Conservation (phyloP, 2,888 invertebrate genomes). For the Drosophila anceps region DNA sequence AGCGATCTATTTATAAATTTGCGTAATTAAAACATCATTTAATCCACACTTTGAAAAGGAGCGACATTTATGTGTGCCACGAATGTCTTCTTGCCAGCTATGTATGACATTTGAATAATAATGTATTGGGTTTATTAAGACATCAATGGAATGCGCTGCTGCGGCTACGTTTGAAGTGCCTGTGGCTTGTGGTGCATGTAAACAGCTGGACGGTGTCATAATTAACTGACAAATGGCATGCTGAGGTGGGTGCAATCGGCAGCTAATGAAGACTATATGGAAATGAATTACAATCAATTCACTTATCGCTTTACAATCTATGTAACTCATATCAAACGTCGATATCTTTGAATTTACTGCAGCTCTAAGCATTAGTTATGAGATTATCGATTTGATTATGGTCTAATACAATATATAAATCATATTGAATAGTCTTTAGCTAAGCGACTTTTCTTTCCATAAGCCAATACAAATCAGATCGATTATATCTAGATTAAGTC, state of each 20-base stretch:
- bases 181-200: constrained; percentile 48
- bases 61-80: constrained; percentile 32
- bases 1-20: constrained; percentile 71
- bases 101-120: constrained; percentile 70
- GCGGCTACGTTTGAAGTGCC: constrained; percentile 57
- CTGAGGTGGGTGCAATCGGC: constrained; percentile 37
- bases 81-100: constrained; percentile 62
- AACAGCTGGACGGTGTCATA: constrained; percentile 61
- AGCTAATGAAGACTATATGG: constrained; percentile 45
- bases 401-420: background rate
- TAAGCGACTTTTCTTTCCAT: background rate
- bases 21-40: constrained; percentile 77
- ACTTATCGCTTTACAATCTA: constrained; percentile 13
- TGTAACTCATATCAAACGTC: background rate
- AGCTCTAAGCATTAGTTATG: background rate
- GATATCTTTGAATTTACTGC: background rate
- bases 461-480: background rate
- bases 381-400: constrained; percentile 3
- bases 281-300: constrained; percentile 26
- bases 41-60: constrained; percentile 7
- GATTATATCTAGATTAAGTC: background rate
- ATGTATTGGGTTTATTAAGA: constrained; percentile 68
- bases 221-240: constrained; percentile 65
- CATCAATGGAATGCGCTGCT: constrained; percentile 66
- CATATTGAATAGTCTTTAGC: background rate